Base-by-base conservation (phyloP, 2,113 vertebrate genomes). In the Potamarius usumacintae region DNA sequence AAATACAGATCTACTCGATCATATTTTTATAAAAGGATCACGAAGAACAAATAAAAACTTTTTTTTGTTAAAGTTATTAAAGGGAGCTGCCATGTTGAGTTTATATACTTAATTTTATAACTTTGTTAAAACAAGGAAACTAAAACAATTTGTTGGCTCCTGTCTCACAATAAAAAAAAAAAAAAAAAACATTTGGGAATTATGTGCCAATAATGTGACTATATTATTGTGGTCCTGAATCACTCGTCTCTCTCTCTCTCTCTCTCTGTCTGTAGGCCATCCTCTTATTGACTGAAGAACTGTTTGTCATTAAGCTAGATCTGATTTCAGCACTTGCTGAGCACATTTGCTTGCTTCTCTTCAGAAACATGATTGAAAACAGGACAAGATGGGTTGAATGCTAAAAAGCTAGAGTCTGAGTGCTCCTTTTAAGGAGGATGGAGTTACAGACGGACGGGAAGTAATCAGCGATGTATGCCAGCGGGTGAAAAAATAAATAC, bases 401-500 rank as follows among this genome's bases (percentile, higher is more conserved):
- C 78, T 55, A 58, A 30, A 86, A 60, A 82, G 30, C 63, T 72
- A 65, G 60, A 79, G 74, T 81, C n/a, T 85, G 42, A 85, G 84
- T 85, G 84, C 84, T 52, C 22, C 42, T 85, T 48, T 74, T 77
- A 77, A 65, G 62, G 77, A 81, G 79, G 62, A 81, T 86, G 74
- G 42, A 71, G 63, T 85, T 76, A 76, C 69, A 85, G 55, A n/a
- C 12, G 55, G 71, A n/a, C 62, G 7, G 84, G 55, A 85, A 85
- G 53, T 48, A 74, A 85, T 85, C 84, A 85, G 71, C 71, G 50
- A 18, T 85, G 71, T 85, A 62, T 60, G 84, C 84, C 53, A 85
- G 52, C 30, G n/a, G 71, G 55, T 1, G 14, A 50, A n/a, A 77
- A 58, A 55, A 53, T 53, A 85, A 60, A 34, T 12, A 58, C 11